These are phyloP conservation scores for Mellivora capensis DNA, from an alignment of 2,113 vertebrate species.

Conservation along the genomic window DNA sequence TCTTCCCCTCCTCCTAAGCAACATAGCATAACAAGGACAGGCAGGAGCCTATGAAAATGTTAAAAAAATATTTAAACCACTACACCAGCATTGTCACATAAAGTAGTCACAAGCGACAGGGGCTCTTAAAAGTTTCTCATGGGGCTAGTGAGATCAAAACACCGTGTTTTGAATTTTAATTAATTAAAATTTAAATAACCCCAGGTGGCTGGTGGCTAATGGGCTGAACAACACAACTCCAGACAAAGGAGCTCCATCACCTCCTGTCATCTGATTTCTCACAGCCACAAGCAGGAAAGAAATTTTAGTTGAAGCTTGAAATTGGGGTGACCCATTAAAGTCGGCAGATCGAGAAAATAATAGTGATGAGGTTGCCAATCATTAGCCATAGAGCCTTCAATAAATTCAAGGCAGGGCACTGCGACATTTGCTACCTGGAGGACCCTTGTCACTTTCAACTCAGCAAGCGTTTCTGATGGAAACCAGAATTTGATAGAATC, in stretches of 20 bases:
- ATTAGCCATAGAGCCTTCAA: background rate
- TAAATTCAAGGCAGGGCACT: background rate
- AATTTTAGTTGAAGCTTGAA: background rate
- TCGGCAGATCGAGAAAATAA: background rate
- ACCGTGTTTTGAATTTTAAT: background rate
- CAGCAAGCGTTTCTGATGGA: background rate
- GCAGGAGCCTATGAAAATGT: background rate
- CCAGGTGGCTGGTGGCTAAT: background rate
- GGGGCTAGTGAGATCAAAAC: background rate
- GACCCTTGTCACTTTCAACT: background rate
- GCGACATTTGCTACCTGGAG: background rate
- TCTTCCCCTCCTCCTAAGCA: background rate
- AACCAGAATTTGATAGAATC: too few species aligned
- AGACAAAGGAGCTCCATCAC: background rate
- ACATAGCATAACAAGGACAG: background rate
- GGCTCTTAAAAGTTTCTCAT: background rate
- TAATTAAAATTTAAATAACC: background rate
- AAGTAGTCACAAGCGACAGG: background rate
- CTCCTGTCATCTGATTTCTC: background rate
- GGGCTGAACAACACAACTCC: background rate
- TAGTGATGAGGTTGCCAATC: background rate
- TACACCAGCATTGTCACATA: background rate
- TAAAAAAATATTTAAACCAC: background rate
- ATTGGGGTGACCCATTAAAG: background rate
- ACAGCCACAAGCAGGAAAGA: background rate